Evolutionary conservation across 2,888 invertebrate species (phyloP).

Genomic region (Phanerotoma sp.): DNA sequence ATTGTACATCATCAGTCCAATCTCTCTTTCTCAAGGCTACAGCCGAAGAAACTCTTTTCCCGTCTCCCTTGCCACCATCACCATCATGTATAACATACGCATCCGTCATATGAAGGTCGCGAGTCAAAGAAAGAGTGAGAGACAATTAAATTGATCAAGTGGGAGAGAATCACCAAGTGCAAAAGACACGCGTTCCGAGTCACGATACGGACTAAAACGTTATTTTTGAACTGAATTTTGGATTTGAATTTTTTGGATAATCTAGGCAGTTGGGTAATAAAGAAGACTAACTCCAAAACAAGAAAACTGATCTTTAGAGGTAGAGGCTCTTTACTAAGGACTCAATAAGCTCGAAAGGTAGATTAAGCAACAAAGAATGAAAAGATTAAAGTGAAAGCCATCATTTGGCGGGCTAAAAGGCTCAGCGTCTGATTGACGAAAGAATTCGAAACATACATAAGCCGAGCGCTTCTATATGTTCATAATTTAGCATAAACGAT

Average conservation of each 20-base stretch:
- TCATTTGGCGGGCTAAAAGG: slow-evolving; percentile 36
- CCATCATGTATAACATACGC: background rate
- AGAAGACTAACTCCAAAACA: too few relatives aligned
- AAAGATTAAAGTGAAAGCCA: slow-evolving; percentile 6
- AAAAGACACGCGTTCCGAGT: background rate
- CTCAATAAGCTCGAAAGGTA: too few relatives aligned
- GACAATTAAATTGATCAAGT: slow-evolving; percentile 3
- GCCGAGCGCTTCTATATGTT: too few relatives aligned
- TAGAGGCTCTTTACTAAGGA: too few relatives aligned
- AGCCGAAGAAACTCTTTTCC: background rate
- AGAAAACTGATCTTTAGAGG: background rate
- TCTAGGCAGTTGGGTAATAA: too few relatives aligned
- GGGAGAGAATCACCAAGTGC: background rate
- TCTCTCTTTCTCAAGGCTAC: background rate
- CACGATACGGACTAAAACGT: background rate
- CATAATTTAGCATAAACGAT: too few relatives aligned
- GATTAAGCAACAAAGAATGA: background rate
- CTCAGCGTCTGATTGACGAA: slow-evolving; percentile 39
- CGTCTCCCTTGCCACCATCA: background rate
- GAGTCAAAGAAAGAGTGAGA: background rate
- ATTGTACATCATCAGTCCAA: background rate
- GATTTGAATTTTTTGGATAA: too few relatives aligned
- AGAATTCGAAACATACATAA: slow-evolving; percentile 41
- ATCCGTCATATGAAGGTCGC: slow-evolving; percentile 10
- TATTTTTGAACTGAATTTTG: too few relatives aligned